Percentiles rank a stretch among this genome's conserved stretches.
Conservation (phyloP, 2,888 invertebrate species). For the Agriotes lineatus region DNA sequence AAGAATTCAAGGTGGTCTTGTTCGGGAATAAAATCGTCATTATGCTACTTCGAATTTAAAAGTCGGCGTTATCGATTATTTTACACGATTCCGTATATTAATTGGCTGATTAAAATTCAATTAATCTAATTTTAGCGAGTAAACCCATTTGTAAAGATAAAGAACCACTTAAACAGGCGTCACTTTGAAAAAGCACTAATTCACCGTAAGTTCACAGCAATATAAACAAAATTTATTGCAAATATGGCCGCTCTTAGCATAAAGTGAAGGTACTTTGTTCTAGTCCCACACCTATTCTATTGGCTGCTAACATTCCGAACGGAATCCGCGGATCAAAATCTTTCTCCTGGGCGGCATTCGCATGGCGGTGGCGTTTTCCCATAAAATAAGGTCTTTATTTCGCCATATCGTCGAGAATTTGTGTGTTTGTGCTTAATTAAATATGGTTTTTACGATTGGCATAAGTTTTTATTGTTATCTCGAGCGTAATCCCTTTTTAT, state of each 20-base stretch:
- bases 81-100: background rate
- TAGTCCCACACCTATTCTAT: constrained; percentile 13
- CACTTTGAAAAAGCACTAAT: background rate
- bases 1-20: constrained; percentile 9
- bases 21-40: constrained; percentile 10
- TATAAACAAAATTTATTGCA: background rate
- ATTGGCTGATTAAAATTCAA: constrained; percentile 2
- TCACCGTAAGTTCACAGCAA: background rate
- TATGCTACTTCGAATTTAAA: background rate
- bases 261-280: constrained; percentile 17
- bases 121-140: constrained; percentile 2
- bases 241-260: constrained; percentile 14
- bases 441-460: background rate
- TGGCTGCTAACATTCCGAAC: constrained; percentile 1
- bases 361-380: background rate
- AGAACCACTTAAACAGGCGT: background rate
- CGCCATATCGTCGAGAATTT: background rate
- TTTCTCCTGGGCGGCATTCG: constrained; percentile 12
- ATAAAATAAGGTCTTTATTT: constrained; percentile 3
- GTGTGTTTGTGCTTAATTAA: constrained; percentile 6
- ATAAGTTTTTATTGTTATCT: constrained; percentile 5
- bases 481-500: constrained; percentile 1
- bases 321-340: background rate
- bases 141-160: background rate
- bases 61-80: background rate